Conservation (phyloP, 2,888 invertebrate genomes). For the Hedychridium roseum region DNA sequence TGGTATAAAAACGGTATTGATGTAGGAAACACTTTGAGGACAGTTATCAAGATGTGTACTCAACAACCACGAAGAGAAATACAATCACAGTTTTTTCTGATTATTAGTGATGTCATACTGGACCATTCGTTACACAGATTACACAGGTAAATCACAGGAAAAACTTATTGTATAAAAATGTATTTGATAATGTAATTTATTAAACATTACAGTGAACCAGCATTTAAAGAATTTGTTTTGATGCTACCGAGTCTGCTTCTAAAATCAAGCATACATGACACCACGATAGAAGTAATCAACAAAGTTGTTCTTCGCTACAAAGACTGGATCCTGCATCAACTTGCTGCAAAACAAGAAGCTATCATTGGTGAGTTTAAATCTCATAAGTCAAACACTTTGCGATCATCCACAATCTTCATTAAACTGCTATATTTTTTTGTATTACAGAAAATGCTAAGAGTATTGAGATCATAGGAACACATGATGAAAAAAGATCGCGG, state of each 20-base stretch:
- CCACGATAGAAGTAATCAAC: slow-evolving; percentile 51
- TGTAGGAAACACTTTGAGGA: slow-evolving; percentile 43
- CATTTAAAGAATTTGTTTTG: slow-evolving; percentile 49
- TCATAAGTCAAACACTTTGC: no score
- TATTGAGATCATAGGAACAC: slow-evolving; percentile 52
- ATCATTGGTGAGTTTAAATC: slow-evolving; percentile 49
- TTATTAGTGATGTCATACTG: slow-evolving; percentile 65
- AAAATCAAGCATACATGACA: slow-evolving; percentile 45
- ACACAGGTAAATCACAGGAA: slow-evolving; percentile 48
- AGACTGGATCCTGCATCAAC: slow-evolving; percentile 47
- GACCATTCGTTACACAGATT: slow-evolving; percentile 57
- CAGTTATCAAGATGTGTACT: slow-evolving; percentile 39
- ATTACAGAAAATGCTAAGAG: slow-evolving; percentile 55
- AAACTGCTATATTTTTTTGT: slow-evolving; percentile 16
- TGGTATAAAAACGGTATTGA: slow-evolving; percentile 48
- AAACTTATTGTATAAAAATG: slow-evolving; percentile 8
- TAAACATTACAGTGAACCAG: slow-evolving; percentile 39
- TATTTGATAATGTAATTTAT: neutral
- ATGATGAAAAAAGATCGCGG: slow-evolving; percentile 49
- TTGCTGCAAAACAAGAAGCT: slow-evolving; percentile 42
- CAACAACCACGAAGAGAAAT: slow-evolving; percentile 42
- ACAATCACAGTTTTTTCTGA: slow-evolving; percentile 59
- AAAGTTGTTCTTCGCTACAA: slow-evolving; percentile 50
- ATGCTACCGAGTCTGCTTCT: slow-evolving; percentile 50
- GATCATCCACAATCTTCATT: slow-evolving; percentile 8